A percentile compares a stretch with the other conserved stretches of the same genome.
Evolutionary conservation across 2,888 invertebrate genomes (phyloP).

Genomic region (Onthophagus sagittarius): DNA sequence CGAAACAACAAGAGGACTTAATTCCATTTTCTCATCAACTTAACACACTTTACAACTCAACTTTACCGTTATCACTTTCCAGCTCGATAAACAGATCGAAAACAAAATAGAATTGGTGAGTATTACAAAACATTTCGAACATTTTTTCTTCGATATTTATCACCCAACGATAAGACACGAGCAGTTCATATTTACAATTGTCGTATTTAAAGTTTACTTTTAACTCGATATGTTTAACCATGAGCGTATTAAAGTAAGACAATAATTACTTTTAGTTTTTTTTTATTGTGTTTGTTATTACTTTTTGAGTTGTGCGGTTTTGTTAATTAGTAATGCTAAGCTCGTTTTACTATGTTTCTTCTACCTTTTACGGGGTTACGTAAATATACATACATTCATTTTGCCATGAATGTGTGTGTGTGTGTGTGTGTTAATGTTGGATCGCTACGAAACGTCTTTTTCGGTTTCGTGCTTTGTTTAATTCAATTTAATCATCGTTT

Average conservation of each 20-base stretch:
- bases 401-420: too few relatives aligned
- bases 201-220: not conserved
- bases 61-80: not conserved
- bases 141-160: not conserved
- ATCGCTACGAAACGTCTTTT: not conserved
- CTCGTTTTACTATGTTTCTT: not conserved
- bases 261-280: too few relatives aligned
- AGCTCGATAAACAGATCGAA: not conserved
- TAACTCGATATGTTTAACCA: too few relatives aligned
- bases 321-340: not conserved
- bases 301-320: not conserved
- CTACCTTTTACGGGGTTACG: not conserved
- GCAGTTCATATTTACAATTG: not conserved
- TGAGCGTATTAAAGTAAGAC: too few relatives aligned
- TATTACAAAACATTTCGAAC: not conserved
- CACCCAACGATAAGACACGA: not conserved
- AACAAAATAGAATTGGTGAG: not conserved
- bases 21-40: not conserved
- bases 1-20: not conserved
- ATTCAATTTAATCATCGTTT: not conserved
- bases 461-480: not conserved
- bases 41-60: not conserved
- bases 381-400: not conserved
- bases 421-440: too few relatives aligned
- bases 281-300: not conserved